Conservation (phyloP, 2,797 vertebrate genomes). For the Hybognathus amarus region DNA sequence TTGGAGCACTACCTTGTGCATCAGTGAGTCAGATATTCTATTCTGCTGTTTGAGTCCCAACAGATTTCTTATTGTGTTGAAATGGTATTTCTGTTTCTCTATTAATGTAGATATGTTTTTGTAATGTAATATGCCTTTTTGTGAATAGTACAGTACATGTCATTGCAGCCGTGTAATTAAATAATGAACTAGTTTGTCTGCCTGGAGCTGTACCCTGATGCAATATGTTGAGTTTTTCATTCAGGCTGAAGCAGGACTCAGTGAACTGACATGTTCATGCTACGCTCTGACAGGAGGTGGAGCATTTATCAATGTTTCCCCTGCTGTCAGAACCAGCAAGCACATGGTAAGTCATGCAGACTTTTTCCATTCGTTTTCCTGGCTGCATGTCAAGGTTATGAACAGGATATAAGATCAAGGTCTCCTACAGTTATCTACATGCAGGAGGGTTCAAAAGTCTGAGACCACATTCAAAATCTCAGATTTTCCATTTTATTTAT, state of each 20-base stretch:
- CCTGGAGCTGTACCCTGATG: constrained; percentile 22
- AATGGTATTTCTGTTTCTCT: constrained; percentile 16
- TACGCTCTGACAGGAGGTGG: constrained; percentile 21
- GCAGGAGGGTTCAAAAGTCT: not conserved
- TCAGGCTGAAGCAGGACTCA: not conserved
- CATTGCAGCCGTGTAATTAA: constrained; percentile 15
- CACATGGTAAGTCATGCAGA: constrained; percentile 21
- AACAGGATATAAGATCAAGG: not conserved
- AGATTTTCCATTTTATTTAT: not conserved
- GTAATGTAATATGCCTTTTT: not conserved
- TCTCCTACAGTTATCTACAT: not conserved
- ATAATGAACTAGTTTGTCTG: not conserved
- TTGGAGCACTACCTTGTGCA: not conserved
- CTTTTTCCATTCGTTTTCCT: constrained; percentile 25
- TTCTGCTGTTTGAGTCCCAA: not conserved
- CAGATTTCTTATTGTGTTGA: constrained; percentile 2
- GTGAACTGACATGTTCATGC: constrained; percentile 9
- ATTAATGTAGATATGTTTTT: not conserved
- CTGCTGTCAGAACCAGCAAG: constrained; percentile 21
- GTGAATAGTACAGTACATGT: not conserved
- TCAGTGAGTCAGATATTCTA: constrained; percentile 17
- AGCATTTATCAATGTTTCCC: constrained; percentile 22
- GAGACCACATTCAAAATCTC: not conserved
- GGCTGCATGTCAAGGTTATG: constrained; percentile 1
- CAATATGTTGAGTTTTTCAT: constrained; percentile 12